Evolutionary conservation across 2,888 invertebrate genomes (phyloP).

Genomic region (Fabriciana adippe): DNA sequence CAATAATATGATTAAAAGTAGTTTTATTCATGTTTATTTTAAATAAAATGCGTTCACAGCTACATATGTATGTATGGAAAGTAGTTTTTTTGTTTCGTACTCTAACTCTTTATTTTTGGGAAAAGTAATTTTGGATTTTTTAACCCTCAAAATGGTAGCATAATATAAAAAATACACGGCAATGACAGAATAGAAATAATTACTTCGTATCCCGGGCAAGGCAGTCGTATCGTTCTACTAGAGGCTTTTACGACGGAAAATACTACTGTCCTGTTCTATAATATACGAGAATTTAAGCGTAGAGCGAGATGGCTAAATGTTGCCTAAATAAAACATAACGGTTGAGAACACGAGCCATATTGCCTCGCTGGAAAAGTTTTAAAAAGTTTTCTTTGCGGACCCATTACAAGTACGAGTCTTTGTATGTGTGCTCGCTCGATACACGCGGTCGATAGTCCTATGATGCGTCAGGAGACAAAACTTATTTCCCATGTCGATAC

Average conservation of each 20-base stretch:
- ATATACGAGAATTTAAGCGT: constrained; percentile 45
- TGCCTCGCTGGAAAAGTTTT: constrained; percentile 83
- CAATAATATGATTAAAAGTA: no score
- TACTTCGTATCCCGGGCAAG: constrained; percentile 81
- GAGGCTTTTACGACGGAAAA: constrained; percentile 50
- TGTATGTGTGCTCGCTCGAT: constrained; percentile 69
- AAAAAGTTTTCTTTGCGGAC: constrained; percentile 83
- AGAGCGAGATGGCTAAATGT: constrained; percentile 68
- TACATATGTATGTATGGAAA: neutral
- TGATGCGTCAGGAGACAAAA: constrained; percentile 41
- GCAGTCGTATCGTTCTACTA: constrained; percentile 61
- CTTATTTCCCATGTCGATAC: constrained; percentile 36
- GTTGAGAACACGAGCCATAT: constrained; percentile 82
- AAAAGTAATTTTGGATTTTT: constrained; percentile 40
- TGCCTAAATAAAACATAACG: constrained; percentile 82
- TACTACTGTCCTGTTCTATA: constrained; percentile 58
- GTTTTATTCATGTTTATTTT: no score
- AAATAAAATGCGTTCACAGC: no score
- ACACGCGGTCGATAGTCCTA: constrained; percentile 70
- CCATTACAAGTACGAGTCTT: constrained; percentile 77
- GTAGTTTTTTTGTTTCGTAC: neutral
- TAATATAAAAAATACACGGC: constrained; percentile 77
- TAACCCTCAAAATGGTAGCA: constrained; percentile 58
- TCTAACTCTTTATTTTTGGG: constrained; percentile 36
- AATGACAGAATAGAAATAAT: constrained; percentile 83